Evolutionary conservation across 2,888 invertebrate species (phyloP).

Genomic region (Noctua janthina): DNA sequence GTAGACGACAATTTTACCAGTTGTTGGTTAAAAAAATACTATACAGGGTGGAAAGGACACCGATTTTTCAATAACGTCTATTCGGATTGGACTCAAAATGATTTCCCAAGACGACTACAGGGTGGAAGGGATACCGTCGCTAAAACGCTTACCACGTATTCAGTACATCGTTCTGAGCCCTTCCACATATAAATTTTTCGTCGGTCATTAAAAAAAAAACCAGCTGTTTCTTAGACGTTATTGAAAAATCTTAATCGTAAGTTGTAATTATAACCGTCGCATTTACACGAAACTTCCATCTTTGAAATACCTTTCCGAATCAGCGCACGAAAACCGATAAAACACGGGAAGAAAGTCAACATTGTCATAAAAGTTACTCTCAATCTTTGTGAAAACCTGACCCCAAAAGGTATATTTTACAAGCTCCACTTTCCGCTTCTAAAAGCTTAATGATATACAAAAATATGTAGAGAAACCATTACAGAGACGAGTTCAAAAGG

Average conservation of each 20-base stretch:
- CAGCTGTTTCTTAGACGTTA: neutral
- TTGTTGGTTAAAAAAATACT: neutral
- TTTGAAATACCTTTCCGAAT: neutral
- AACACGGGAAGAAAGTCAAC: neutral
- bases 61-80: no score
- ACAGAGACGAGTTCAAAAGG: conserved; percentile 23
- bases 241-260: neutral
- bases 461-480: conserved; percentile 33
- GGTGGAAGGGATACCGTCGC: no score
- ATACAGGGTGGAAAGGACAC: no score
- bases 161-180: no score
- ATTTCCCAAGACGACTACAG: neutral
- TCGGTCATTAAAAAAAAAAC: no score
- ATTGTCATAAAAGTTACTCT: conserved; percentile 27
- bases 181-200: no score
- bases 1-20: neutral
- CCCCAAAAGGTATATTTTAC: conserved; percentile 36
- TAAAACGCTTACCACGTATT: no score
- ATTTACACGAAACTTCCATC: neutral
- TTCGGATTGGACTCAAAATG: neutral
- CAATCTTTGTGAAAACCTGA: conserved; percentile 34
- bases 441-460: conserved; percentile 59
- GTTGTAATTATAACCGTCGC: neutral
- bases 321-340: conserved; percentile 2
- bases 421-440: conserved; percentile 41